Evolutionary conservation across 1,140 invertebrate genomes (phyloP).

Genomic region (Cheumatopsyche charites): DNA sequence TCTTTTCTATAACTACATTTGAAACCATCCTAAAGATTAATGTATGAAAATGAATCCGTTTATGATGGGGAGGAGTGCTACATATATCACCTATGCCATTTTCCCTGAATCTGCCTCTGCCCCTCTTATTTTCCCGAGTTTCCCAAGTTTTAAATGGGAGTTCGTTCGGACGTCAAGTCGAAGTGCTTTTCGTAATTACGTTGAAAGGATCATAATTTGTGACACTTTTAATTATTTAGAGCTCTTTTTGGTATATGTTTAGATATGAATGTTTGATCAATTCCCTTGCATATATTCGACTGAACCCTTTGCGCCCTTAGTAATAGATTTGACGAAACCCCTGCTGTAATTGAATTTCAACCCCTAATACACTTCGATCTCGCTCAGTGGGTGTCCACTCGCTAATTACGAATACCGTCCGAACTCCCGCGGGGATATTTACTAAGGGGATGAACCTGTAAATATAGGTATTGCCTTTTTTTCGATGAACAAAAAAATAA

Average conservation of each 20-base stretch:
- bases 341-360: conserved; percentile 17
- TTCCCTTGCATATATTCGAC: too few species aligned
- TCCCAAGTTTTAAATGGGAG: not conserved
- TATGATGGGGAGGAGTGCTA: too few species aligned
- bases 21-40: too few species aligned
- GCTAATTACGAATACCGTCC: conserved; percentile 32
- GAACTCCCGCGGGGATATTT: conserved; percentile 15
- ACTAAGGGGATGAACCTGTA: not conserved
- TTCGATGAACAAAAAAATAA: not conserved
- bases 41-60: too few species aligned
- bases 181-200: conserved; percentile 14
- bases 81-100: too few species aligned
- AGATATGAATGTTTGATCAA: too few species aligned
- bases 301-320: too few species aligned
- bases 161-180: conserved; percentile 4
- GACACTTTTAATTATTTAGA: not conserved
- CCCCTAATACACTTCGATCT: not conserved
- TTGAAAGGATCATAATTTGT: conserved; percentile 10
- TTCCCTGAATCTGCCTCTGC: too few species aligned
- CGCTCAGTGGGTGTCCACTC: conserved; percentile 28
- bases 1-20: too few species aligned
- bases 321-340: not conserved
- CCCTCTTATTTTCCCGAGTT: too few species aligned
- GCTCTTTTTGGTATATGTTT: too few species aligned
- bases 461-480: not conserved